These are phyloP conservation scores for Andrena camellia DNA, from an alignment of 2,888 invertebrate genomes.

Conservation along the genomic window DNA sequence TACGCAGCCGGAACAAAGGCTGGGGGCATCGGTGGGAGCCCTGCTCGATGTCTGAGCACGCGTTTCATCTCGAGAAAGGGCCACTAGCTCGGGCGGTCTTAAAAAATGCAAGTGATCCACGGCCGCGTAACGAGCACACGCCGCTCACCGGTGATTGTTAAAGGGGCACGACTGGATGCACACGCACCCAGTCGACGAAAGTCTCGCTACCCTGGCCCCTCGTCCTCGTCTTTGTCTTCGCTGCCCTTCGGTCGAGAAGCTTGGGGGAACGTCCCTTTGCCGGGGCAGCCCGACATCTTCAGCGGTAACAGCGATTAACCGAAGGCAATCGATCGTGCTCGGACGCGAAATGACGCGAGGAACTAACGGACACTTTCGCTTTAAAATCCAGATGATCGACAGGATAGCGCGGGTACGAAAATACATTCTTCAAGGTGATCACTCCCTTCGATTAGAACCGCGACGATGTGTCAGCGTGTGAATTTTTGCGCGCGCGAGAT, in stretches of 20 bases:
- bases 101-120: constrained; percentile 62
- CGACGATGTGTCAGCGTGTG: too few species aligned
- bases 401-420: too few species aligned
- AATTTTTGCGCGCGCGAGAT: too few species aligned
- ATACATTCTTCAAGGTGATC: too few species aligned
- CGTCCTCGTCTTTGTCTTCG: neutral
- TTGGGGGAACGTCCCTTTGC: constrained; percentile 7
- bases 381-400: too few species aligned
- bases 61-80: constrained; percentile 29
- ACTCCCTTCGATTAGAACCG: too few species aligned
- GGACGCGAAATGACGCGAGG: too few species aligned
- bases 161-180: constrained; percentile 13
- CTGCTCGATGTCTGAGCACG: constrained; percentile 62
- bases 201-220: too few species aligned
- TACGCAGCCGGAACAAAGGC: constrained; percentile 39
- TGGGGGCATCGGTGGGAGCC: constrained; percentile 31
- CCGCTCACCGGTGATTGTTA: constrained; percentile 36
- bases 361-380: too few species aligned
- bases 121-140: constrained; percentile 51
- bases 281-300: neutral
- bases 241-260: neutral
- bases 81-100: constrained; percentile 27
- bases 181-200: neutral
- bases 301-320: too few species aligned
- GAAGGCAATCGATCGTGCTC: too few species aligned